Evolutionary conservation across 1,140 invertebrate genomes (phyloP).

Genomic region (Aleiodes sp.): DNA sequence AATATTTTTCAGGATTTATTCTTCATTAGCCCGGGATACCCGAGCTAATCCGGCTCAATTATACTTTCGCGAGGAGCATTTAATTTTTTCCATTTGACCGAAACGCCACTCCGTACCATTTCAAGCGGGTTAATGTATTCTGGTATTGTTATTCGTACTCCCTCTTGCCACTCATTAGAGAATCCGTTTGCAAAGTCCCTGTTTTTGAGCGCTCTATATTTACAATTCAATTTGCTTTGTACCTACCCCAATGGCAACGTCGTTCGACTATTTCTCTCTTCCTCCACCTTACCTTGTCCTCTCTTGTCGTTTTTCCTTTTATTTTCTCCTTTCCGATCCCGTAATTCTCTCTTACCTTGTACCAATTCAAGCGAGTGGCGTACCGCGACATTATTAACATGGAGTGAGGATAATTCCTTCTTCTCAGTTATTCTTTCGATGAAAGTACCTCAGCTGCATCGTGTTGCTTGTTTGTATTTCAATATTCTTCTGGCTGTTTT

Average conservation of each 20-base stretch:
- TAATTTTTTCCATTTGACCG: conserved; percentile 34
- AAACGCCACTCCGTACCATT: conserved; percentile 42
- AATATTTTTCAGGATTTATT: conserved; percentile 25
- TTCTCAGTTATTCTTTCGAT: background rate
- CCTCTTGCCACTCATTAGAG: conserved; percentile 40
- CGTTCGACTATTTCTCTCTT: background rate
- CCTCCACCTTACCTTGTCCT: background rate
- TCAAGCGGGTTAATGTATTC: conserved; percentile 56
- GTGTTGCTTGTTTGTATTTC: too few species aligned
- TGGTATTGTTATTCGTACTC: conserved; percentile 45
- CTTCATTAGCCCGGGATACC: conserved; percentile 36
- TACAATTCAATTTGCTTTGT: conserved; percentile 61
- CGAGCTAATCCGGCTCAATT: conserved; percentile 42
- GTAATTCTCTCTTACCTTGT: background rate
- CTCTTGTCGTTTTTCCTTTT: background rate
- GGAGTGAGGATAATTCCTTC: conserved; percentile 3
- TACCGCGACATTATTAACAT: background rate
- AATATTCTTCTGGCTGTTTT: too few species aligned
- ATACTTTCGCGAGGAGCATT: conserved; percentile 39
- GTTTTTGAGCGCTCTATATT: conserved; percentile 54
- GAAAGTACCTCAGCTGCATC: background rate
- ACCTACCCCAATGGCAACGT: conserved; percentile 21
- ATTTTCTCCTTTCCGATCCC: background rate
- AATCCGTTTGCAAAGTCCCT: conserved; percentile 46
- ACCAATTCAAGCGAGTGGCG: conserved; percentile 25